Evolutionary conservation across 1,140 invertebrate genomes (phyloP).

Genomic region (Pentalonia nigronervosa): DNA sequence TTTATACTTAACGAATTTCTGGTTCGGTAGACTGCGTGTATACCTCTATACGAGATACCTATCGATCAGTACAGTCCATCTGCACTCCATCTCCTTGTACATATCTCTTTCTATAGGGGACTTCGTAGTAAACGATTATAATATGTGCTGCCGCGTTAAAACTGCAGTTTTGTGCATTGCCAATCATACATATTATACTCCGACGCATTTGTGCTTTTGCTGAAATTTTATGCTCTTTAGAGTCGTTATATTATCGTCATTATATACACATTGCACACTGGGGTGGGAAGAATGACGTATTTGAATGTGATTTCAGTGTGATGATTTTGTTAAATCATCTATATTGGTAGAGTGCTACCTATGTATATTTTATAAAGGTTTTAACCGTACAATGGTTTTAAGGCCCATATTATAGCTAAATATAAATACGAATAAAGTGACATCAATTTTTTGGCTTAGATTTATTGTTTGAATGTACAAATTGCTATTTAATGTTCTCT

Average conservation of each 20-base stretch:
- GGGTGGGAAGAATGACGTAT: too few relatives aligned
- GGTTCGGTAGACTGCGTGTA: background rate
- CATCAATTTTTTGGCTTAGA: too few relatives aligned
- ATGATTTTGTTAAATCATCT: too few relatives aligned
- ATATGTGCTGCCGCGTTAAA: too few relatives aligned
- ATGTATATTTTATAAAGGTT: background rate
- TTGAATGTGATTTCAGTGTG: too few relatives aligned
- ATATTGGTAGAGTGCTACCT: too few relatives aligned
- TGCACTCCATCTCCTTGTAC: background rate
- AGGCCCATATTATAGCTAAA: background rate
- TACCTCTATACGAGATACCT: background rate
- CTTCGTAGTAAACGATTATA: background rate
- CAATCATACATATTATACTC: background rate
- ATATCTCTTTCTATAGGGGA: background rate
- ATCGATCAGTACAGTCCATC: background rate
- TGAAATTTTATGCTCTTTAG: background rate
- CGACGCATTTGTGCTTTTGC: background rate
- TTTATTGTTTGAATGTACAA: background rate
- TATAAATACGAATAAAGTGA: background rate
- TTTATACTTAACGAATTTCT: background rate
- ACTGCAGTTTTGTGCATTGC: background rate
- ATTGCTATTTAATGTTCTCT: too few relatives aligned
- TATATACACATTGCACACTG: background rate
- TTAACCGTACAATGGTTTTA: background rate
- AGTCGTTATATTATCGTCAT: background rate